Base-by-base conservation (phyloP, 2,113 vertebrate genomes). In the Mugil cephalus region DNA sequence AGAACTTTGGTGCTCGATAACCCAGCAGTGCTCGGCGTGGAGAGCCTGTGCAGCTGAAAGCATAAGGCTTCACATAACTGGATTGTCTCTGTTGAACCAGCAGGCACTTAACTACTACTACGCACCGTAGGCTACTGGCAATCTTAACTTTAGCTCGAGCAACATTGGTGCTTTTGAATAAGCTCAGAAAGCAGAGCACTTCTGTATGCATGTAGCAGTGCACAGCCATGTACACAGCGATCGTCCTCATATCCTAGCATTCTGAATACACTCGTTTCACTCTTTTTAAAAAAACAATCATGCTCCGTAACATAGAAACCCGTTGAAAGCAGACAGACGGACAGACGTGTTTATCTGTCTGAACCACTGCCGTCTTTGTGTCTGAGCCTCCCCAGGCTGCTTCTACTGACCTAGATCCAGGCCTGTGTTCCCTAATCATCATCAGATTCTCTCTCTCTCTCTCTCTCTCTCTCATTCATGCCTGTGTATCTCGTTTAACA, bases 341-440 rank as follows among this genome's bases (percentile, higher is more conserved):
- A 36, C 79, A 78, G 81, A 82, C 70, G 18, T 73, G 74, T 83
- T 84, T 69, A 87, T 88, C 84, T 52, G 83, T 88, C 84, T 91
- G 83, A 85, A 80, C 77, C 68, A 75, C 62, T 35, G 69, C 58
- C 46, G 79, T 84, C 79, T 89, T 81, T 88, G 82, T 88, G 88
- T 89, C 87, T 89, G 80, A 90, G 80, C 87, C 89, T 84, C 77
- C 74, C 86, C 79, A 72, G 87, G 86, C 88, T 87, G 86, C 87
- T 86, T 86, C 84, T 79, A 86, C 83, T 90, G 90, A 91, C 90
- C 88, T 89, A 89, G 82, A 91, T 91, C 83, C 70, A 90, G 66
- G 78, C 73, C 83, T 77, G 74, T 60, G 43, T 74, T 69, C 80
- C 36, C 74, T 84, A 79, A 86, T 87, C 72, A 83, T 66, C 60